phyloP scores from a whole-genome alignment of 1,140 invertebrate species.

The Zaprionus nigranus region DNA sequence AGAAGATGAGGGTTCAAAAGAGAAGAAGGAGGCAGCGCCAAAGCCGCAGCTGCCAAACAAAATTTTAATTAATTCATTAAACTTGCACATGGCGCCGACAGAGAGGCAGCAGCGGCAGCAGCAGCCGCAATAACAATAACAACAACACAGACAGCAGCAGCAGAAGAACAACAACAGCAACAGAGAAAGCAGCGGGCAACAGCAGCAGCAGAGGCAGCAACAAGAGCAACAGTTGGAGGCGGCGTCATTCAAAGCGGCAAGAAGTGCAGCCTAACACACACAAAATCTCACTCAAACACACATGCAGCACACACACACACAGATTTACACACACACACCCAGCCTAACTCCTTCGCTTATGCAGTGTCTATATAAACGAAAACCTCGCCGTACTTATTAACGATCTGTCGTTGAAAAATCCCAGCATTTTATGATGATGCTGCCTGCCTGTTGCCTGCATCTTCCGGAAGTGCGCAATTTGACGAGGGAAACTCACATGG shows the following conservation, averaged over 20 bases:
- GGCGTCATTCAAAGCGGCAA: conserved; percentile 28
- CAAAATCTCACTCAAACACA: conserved; percentile 1
- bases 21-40: neutral
- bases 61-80: conserved; percentile 80
- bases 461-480: conserved; percentile 76
- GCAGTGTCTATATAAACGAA: neutral
- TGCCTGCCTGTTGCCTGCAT: conserved; percentile 1
- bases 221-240: conserved; percentile 33
- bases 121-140: neutral
- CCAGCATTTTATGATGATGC: conserved; percentile 21
- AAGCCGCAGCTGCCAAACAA: conserved; percentile 34
- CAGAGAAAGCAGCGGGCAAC: neutral
- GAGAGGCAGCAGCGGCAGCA: neutral
- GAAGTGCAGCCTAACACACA: conserved; percentile 39
- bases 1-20: neutral
- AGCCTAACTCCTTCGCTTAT: neutral
- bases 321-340: conserved; percentile 10
- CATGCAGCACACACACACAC: neutral
- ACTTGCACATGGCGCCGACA: conserved; percentile 65
- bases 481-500: conserved; percentile 35
- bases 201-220: neutral
- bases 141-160: neutral
- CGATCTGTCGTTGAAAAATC: conserved; percentile 43
- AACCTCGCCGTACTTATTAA: conserved; percentile 35
- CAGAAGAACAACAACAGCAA: neutral